Evolutionary conservation across 2,113 vertebrate genomes (phyloP), one percentile per base, ranked within the genome.

Genomic region (Anhinga rufa): DNA sequence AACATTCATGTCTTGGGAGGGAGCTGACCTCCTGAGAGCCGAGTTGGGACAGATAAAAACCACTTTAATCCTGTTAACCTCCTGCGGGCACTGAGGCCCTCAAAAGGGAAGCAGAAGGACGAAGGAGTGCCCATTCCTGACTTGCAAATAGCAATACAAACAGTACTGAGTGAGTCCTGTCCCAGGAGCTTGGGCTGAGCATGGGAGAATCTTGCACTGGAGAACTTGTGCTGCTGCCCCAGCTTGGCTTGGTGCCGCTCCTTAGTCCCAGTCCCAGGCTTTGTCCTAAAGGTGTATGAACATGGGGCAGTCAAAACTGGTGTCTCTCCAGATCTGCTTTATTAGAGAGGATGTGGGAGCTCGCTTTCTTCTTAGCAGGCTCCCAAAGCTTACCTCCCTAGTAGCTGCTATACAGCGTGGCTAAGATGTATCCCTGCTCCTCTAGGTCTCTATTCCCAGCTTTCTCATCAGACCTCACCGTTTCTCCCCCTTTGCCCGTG

Each of bases 11-110:
- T 65, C 72, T 83, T 82, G 65, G 12, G 51, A 89, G 86, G 62
- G 68, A 95, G 68, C 46, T 80, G 82, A 86, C 61, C 83, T 86
- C 52, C 83, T 82, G 55, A 93, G 55, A 90, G 55, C 77, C 82
- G 81, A 46, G 65, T 22, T 90, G 52, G 80, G 81, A 79, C 40
- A 91, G 84, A 94, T 79, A 92, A 95, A 96, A 82, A 34, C 44
- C 17, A 17, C 17, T 78, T 82, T 68, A 95, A 91, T 69, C 86
- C 87, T 74, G 57, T 92, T 87, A 90, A 74, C 38, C 70, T 96
- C 82, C 77, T 90, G 87, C 6, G 9, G 74, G 70, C 57, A 49
- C 31, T 42, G 87, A 89, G 78, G 77, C 65, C 49, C 81, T 87
- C 74, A 44, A 52, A 95, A 61, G 84, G 81, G 87, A 92, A 89